Evolutionary conservation across 2,797 vertebrate species (phyloP).

Genomic region (Hippoglossus hippoglossus): DNA sequence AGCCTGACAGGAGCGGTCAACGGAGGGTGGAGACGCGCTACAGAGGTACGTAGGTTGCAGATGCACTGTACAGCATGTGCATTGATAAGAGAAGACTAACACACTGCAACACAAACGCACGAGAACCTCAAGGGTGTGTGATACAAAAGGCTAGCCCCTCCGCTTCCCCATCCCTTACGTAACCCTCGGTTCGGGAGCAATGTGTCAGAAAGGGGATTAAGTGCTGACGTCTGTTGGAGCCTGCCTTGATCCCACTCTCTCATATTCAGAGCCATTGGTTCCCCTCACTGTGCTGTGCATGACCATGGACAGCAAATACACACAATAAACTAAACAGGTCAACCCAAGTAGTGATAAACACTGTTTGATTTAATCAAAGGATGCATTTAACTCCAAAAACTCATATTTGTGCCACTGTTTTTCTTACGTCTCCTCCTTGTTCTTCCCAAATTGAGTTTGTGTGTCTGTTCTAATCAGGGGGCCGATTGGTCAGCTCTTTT

Average conservation of each 20-base stretch:
- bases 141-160: constrained; percentile 54
- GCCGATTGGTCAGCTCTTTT: constrained; percentile 39
- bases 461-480: constrained; percentile 18
- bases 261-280: constrained; percentile 48
- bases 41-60: constrained; percentile 68
- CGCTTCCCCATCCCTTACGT: constrained; percentile 63
- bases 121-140: constrained; percentile 27
- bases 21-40: constrained; percentile 77
- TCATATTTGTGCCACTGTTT: not conserved
- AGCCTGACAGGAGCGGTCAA: constrained; percentile 82
- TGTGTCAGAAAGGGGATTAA: constrained; percentile 82
- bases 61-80: not conserved
- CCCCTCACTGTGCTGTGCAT: constrained; percentile 16
- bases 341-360: constrained; percentile 3
- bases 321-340: constrained; percentile 14
- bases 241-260: constrained; percentile 63
- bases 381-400: not conserved
- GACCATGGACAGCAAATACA: constrained; percentile 28
- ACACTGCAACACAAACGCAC: constrained; percentile 3
- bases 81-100: not conserved
- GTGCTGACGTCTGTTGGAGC: constrained; percentile 72
- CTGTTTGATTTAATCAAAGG: not conserved
- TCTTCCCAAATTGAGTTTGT: constrained; percentile 1
- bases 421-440: not conserved
- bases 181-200: constrained; percentile 74